Evolutionary conservation across 1,140 invertebrate species (phyloP).

Genomic region (Cotesia glomerata): DNA sequence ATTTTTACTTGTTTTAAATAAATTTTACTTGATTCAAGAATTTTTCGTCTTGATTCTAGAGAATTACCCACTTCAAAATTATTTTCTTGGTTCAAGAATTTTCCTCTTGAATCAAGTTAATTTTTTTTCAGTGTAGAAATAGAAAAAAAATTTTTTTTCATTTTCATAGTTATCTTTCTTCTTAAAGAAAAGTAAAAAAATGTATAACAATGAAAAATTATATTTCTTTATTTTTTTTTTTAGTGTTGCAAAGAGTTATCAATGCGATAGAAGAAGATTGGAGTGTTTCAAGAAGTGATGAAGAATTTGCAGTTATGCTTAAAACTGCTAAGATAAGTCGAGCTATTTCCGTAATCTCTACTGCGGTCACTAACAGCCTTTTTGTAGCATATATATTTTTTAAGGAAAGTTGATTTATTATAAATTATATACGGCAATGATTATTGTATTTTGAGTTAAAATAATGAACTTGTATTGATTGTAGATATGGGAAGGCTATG

Average conservation of each 20-base stretch:
- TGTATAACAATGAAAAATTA: no score
- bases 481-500: background rate
- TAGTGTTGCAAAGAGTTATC: conserved; percentile 17
- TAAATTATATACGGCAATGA: background rate
- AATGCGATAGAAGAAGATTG: conserved; percentile 24
- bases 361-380: conserved; percentile 15
- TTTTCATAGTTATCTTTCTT: no score
- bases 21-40: no score
- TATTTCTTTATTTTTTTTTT: background rate
- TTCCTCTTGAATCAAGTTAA: no score
- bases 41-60: no score
- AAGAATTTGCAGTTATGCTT: conserved; percentile 22
- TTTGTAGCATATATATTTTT: conserved; percentile 20
- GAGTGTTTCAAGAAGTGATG: background rate
- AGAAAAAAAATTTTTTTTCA: no score
- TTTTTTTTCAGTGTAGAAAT: no score
- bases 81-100: no score
- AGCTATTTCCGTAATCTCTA: conserved; percentile 18
- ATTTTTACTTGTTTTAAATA: no score
- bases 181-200: no score
- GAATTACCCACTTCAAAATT: no score
- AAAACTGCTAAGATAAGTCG: conserved; percentile 23
- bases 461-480: background rate
- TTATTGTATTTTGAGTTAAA: no score
- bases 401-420: conserved; percentile 13